phyloP scores from a whole-genome alignment of 2,113 vertebrate species.

The Barnardius zonarius region DNA sequence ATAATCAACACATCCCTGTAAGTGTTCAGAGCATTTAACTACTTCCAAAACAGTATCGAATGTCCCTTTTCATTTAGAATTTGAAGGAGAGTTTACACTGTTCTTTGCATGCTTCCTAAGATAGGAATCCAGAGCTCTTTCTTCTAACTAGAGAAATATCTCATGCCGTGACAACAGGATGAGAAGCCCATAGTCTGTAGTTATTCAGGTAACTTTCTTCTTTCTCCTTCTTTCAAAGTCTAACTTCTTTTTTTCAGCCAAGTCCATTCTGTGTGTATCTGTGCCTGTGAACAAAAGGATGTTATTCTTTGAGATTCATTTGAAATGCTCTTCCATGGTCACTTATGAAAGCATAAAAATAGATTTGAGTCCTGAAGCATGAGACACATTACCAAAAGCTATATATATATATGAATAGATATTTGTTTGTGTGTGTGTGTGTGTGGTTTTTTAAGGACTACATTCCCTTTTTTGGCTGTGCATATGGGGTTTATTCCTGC shows the following conservation, averaged over 20 bases:
- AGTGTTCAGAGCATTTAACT: background rate
- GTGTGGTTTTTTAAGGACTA: background rate
- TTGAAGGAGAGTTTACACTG: background rate
- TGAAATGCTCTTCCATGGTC: slow-evolving; percentile 52
- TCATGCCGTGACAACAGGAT: background rate
- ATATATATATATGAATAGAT: background rate
- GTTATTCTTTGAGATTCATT: slow-evolving; percentile 17
- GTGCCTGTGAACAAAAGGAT: slow-evolving; percentile 44
- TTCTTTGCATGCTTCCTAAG: background rate
- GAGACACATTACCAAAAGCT: background rate
- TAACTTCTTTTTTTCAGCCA: slow-evolving; percentile 22
- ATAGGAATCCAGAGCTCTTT: background rate
- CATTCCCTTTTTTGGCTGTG: background rate
- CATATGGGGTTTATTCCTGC: slow-evolving; percentile 3
- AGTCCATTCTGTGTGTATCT: slow-evolving; percentile 14
- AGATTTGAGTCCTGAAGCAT: slow-evolving; percentile 17
- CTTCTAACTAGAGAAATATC: background rate
- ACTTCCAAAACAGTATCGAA: background rate
- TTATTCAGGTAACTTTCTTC: slow-evolving; percentile 16
- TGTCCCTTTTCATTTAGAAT: background rate
- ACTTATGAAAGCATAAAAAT: slow-evolving; percentile 47
- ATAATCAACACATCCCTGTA: background rate
- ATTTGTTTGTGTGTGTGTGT: background rate
- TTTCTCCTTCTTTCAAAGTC: background rate
- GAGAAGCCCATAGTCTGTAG: background rate